Conservation (phyloP, 2,888 invertebrate genomes). For the Ceratothoa steindachneri region DNA sequence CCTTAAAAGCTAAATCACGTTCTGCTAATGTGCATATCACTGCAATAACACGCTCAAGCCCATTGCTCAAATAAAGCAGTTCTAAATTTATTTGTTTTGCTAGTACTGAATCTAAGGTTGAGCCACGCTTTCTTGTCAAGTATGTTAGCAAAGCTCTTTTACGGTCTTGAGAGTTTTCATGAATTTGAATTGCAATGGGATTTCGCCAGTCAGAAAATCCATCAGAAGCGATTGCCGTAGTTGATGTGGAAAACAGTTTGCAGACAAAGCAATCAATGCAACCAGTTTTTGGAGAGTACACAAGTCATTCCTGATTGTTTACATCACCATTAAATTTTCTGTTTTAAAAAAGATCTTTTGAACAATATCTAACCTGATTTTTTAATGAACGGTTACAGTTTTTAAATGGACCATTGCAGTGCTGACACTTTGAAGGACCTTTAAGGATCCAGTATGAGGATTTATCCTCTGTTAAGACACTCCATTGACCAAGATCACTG, state of each 20-base stretch:
- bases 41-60: no score
- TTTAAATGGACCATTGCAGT: not conserved
- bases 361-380: not conserved
- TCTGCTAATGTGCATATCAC: no score
- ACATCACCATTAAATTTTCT: not conserved
- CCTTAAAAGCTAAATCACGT: no score
- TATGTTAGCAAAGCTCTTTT: not conserved
- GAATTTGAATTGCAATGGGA: not conserved
- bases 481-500: not conserved
- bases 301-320: not conserved
- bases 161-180: not conserved
- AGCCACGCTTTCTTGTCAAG: no score
- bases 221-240: not conserved
- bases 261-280: not conserved
- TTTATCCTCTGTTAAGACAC: not conserved
- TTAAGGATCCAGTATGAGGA: not conserved
- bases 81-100: no score
- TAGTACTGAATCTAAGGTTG: no score
- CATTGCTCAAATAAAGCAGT: no score
- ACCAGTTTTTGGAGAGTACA: not conserved
- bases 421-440: not conserved
- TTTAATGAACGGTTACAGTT: not conserved
- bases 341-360: not conserved
- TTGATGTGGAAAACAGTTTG: not conserved
- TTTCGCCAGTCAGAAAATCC: no score